A percentile compares a stretch with the other conserved stretches of the same genome.
Conservation (phyloP, 2,797 vertebrate genomes). For the Tragelaphus eurycerus region DNA sequence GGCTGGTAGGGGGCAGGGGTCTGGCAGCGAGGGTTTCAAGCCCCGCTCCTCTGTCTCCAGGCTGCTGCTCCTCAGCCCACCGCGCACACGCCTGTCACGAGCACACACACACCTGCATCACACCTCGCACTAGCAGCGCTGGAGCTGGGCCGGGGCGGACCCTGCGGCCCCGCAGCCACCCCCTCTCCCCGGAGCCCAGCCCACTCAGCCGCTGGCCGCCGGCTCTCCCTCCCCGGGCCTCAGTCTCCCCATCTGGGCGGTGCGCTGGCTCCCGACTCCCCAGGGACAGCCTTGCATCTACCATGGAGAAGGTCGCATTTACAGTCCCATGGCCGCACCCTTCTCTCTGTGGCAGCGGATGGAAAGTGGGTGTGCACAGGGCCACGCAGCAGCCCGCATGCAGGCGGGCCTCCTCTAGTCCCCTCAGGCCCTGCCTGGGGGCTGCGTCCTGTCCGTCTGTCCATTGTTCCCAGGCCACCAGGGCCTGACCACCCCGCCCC, state of each 20-base stretch:
- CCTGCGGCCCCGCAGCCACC: rapidly evolving
- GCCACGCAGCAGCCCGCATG: rapidly evolving
- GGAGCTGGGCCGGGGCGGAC: rapidly evolving
- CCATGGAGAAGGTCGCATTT: rapidly evolving
- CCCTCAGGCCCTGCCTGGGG: background rate
- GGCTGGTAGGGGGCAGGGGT: background rate
- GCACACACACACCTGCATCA: rapidly evolving
- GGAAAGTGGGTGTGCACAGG: rapidly evolving
- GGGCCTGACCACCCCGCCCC: background rate
- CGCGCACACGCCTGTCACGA: no score
- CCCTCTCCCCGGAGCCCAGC: background rate
- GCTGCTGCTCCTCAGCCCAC: no score
- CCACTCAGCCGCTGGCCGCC: rapidly evolving
- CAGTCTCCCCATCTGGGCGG: background rate
- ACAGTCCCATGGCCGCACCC: rapidly evolving
- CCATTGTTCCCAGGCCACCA: background rate
- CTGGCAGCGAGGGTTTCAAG: background rate
- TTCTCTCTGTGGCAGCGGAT: background rate
- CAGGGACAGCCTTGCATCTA: no score
- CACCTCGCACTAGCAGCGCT: rapidly evolving
- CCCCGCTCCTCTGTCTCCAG: no score
- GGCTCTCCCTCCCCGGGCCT: rapidly evolving
- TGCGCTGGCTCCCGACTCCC: rapidly evolving
- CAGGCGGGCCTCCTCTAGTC: rapidly evolving
- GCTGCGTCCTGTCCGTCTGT: background rate